Base-by-base conservation (phyloP, 92 coral and sea anemone genomes). In the Anthopleura xanthogrammica region DNA sequence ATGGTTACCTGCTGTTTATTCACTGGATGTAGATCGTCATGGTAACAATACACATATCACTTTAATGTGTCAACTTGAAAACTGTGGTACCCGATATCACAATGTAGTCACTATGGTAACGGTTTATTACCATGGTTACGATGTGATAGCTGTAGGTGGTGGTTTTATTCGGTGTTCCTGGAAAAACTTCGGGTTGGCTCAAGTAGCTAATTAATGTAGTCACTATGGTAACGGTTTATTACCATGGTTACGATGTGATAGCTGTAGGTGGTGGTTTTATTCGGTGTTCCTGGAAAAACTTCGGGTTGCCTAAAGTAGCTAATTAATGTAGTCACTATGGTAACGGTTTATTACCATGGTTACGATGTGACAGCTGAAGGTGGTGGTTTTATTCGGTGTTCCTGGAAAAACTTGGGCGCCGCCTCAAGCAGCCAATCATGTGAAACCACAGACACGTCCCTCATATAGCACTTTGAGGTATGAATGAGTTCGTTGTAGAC, bases 381-480 rank as follows among this genome's bases (percentile, higher is more conserved):
- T 78, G 85, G 96, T 60, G 92, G 86, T 57, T 92, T 92, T 12
- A 97, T 83, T 56, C 95, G 91, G 83, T 92, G 97, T 75, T 92
- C 89, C 81, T 92, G 87, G 78, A 97, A 97, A 83, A 82, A 94
- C 36, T 83, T 88, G 29, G 99, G 95, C 39, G 99, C 93, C 17
- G 98, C 92, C 6, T 85, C 86, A 0, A 86, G 85, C 13, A 97
- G 89, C 99, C 99, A 97, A 72, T 93, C 90, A 54, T 96, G 94
- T 58, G 93, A 92, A 0, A 97, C 97, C 48, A 94, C 83, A 16
- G 97, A 92, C 22, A 94, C 90, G 70, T 94, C 95, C 19, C 97
- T 87, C 99, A 97, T 94, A 79, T 97, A 97, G 77, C 99, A 97
- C 91, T 97, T 97, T 36, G 99, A 94, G 0, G 99, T 97, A 80